phyloP scores from a whole-genome alignment of 2,113 vertebrate genomes.

The Albula glossodonta region DNA sequence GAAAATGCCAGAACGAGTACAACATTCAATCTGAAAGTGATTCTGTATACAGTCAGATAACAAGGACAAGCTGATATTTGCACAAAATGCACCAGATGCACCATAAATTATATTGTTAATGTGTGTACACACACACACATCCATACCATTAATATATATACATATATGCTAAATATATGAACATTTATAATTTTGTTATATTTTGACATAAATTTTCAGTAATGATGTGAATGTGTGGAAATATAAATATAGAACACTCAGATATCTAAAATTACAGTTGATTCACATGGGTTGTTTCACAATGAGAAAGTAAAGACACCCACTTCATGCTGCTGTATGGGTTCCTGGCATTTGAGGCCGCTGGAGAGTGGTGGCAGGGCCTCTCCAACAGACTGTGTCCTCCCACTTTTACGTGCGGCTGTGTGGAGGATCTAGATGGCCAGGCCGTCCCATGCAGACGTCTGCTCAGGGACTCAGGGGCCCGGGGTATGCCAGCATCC shows the following conservation, averaged over 20 bases:
- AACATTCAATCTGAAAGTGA: neutral
- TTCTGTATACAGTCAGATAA: neutral
- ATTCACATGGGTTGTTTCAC: neutral
- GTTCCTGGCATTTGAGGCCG: neutral
- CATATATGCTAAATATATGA: neutral
- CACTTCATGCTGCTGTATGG: neutral
- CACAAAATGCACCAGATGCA: neutral
- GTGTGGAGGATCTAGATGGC: neutral
- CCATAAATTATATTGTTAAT: neutral
- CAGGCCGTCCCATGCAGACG: neutral
- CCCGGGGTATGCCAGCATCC: constrained; percentile 37
- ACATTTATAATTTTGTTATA: neutral
- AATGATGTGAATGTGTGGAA: too few relatives aligned
- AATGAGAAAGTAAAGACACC: neutral
- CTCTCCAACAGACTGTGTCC: neutral
- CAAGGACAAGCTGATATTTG: neutral
- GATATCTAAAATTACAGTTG: neutral
- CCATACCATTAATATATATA: neutral
- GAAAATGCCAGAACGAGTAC: neutral
- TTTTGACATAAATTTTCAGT: too few relatives aligned
- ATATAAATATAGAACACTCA: neutral
- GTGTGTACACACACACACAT: neutral
- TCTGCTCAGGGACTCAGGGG: neutral
- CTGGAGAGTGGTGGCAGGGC: neutral
- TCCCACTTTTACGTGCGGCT: neutral